These are phyloP conservation scores for Mimas tiliae DNA, from an alignment of 2,888 invertebrate species.

Conservation along the genomic window DNA sequence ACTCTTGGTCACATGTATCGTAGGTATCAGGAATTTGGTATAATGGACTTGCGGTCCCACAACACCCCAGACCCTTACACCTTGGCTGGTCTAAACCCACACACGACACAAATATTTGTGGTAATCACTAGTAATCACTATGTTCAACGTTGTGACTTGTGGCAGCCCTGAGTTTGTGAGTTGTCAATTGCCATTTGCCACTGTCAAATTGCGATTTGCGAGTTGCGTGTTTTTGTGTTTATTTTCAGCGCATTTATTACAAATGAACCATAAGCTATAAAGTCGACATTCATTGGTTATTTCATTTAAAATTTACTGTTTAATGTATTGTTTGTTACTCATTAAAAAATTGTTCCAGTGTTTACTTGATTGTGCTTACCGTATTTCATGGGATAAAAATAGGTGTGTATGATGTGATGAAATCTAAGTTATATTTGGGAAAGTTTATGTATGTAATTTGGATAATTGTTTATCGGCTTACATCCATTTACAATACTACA, in stretches of 20 bases:
- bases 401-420: constrained; percentile 18
- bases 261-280: neutral
- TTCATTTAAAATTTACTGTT: neutral
- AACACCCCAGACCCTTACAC: too few relatives aligned
- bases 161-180: too few relatives aligned
- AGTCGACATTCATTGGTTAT: neutral
- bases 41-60: too few relatives aligned
- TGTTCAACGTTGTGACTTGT: too few relatives aligned
- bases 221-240: neutral
- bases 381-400: constrained; percentile 14
- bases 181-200: too few relatives aligned
- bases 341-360: neutral
- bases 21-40: too few relatives aligned
- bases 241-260: neutral
- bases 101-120: too few relatives aligned
- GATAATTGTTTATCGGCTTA: neutral
- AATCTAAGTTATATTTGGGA: neutral
- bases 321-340: neutral
- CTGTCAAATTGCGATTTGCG: neutral
- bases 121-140: too few relatives aligned
- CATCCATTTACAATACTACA: neutral
- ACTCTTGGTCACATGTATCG: too few relatives aligned
- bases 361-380: neutral
- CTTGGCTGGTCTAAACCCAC: too few relatives aligned
- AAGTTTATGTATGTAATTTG: neutral